Percentiles rank a stretch among this genome's conserved stretches.
These are phyloP conservation scores for Mechanitis messenoides DNA, from an alignment of 2,888 invertebrate species.

Conservation along the genomic window DNA sequence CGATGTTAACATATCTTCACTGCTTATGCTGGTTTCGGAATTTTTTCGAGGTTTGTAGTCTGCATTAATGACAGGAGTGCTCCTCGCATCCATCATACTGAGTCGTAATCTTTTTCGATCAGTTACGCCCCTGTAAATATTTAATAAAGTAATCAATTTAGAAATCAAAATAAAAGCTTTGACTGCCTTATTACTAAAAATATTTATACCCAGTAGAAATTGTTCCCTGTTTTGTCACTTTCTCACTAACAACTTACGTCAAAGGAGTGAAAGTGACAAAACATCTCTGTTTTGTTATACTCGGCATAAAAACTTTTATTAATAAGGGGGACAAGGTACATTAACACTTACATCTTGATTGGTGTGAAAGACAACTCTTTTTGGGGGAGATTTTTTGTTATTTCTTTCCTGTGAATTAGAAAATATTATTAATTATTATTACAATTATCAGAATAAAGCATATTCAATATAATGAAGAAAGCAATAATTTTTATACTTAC, in stretches of 20 bases:
- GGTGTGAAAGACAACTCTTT: constrained; percentile 78
- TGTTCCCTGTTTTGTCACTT: no score
- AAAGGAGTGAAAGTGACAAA: no score
- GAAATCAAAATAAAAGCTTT: constrained; percentile 3
- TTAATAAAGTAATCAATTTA: not conserved
- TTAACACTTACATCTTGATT: constrained; percentile 76
- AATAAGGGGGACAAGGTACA: not conserved
- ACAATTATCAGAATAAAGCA: no score
- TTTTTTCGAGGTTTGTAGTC: constrained; percentile 58
- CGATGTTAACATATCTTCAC: constrained; percentile 65
- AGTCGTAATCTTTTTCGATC: constrained; percentile 69
- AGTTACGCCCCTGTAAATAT: constrained; percentile 52
- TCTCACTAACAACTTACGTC: no score
- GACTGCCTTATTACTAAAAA: no score
- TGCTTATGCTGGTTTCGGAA: constrained; percentile 62
- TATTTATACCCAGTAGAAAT: no score
- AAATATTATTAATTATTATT: not conserved
- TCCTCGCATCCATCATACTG: constrained; percentile 64
- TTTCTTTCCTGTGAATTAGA: constrained; percentile 74
- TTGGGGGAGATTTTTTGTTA: constrained; percentile 78
- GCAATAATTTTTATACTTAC: constrained; percentile 51
- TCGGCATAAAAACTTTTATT: no score
- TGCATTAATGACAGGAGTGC: constrained; percentile 58
- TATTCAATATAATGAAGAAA: not conserved
- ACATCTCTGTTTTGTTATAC: no score